Base-by-base conservation (phyloP, 2,888 invertebrate species). In the Napeogenes sylphis region DNA sequence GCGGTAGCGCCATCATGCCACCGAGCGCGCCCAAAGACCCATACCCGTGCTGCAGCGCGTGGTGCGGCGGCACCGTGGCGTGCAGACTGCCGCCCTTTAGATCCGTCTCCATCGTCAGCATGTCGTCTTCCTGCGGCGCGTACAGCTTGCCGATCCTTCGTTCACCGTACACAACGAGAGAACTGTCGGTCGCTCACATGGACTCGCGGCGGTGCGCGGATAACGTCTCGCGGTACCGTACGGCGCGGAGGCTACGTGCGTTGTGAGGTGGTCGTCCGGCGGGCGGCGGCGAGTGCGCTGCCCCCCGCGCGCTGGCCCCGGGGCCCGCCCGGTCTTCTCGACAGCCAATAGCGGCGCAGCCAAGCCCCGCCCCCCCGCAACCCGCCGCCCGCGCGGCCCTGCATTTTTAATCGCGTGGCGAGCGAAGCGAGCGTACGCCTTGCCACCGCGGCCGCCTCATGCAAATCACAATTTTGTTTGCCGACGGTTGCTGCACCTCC, bases 61-160 rank as follows among this genome's bases (percentile, higher is more conserved):
- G 96, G 86, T 95, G 95, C 85, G 96, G 95, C 82, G 96, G 96
- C 94, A 95, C 95, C 75, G 94, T 95, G 78, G 94, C 96, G 85
- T 96, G 96, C 84, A 96, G 91, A 87, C 94, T 95, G 91, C 96
- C 95, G 90, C 96, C 96, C 86, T 96, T 96, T 91, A 96, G 92
- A 89, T 96, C 96, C 91, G 95, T 93, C 93, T 96, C 96, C 96
- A 96, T 96, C 91, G 96, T 96, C 91, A 96, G 92, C 96, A 96
- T 96, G 81, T 94, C 95, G 87, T 93, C 93, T 92, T 94, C 94
- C 93, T 94, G 92, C 91, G 93, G 94, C 90, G 94, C 93, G 94
- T 94, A 95, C 95, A 95, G 95, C 91, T 95, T 95, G 95, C 90
- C 91, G 92, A 81, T 87, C 82, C 85, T 88, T 84, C 79, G 81